Evolutionary conservation across 2,113 vertebrate genomes (phyloP).

Genomic region (Propithecus coquereli): DNA sequence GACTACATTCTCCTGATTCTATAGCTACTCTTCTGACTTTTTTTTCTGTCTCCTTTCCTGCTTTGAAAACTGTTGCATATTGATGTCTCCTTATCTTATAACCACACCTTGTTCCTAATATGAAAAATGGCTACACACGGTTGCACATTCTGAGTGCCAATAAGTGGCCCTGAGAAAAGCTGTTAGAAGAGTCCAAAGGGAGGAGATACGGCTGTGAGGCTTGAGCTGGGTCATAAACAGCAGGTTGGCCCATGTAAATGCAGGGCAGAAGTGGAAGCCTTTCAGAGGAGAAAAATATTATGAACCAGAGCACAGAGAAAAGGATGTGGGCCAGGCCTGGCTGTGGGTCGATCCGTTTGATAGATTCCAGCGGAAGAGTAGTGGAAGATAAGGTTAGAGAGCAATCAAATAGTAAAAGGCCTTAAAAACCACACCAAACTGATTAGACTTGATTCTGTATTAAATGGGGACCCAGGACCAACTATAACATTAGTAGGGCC

Average conservation of each 20-base stretch:
- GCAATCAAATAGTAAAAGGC: not conserved
- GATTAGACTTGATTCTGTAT: not conserved
- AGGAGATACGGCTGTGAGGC: not conserved
- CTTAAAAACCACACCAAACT: not conserved
- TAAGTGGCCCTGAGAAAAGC: slow-evolving; percentile 18
- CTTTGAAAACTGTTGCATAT: slow-evolving; percentile 45
- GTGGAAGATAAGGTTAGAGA: not conserved
- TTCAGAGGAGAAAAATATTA: not conserved
- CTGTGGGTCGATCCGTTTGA: not conserved
- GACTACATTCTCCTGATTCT: not conserved
- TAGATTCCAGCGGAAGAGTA: not conserved
- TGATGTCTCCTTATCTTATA: slow-evolving; percentile 51
- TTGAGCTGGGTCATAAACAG: not conserved
- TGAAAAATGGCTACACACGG: slow-evolving; percentile 36
- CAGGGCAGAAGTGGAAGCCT: not conserved
- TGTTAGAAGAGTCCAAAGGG: not conserved
- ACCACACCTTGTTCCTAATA: slow-evolving; percentile 42
- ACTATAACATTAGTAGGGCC: not conserved
- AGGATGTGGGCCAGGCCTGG: not conserved
- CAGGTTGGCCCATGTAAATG: not conserved
- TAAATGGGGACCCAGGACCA: not conserved
- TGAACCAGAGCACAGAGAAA: not conserved
- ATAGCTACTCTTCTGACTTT: not conserved
- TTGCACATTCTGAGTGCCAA: slow-evolving; percentile 32
- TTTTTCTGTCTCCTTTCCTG: not conserved